Evolutionary conservation across 2,797 vertebrate genomes (phyloP).

Genomic region (Sphenodon punctatus): DNA sequence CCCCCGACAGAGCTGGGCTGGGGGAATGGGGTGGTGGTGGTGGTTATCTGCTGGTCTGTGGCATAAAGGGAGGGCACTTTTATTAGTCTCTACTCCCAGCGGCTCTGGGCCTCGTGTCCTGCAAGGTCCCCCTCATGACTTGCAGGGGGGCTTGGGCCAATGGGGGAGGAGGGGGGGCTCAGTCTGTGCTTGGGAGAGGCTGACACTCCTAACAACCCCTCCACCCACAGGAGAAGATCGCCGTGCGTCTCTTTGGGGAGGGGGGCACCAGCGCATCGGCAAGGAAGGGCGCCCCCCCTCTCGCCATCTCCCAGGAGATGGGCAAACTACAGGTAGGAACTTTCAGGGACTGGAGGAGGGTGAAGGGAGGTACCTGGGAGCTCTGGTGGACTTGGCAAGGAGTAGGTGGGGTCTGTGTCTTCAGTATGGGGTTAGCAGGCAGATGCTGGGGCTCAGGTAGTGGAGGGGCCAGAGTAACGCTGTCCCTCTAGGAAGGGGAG

Average conservation of each 20-base stretch:
- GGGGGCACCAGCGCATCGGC: constrained; percentile 18
- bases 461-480: too few species aligned
- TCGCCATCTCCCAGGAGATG: not conserved
- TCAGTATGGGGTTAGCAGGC: too few species aligned
- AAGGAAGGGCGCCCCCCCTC: not conserved
- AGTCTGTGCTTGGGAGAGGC: too few species aligned
- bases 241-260: constrained; percentile 61
- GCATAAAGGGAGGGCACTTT: not conserved
- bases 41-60: too few species aligned
- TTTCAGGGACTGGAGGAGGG: not conserved
- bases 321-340: not conserved
- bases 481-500: too few species aligned
- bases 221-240: constrained; percentile 48
- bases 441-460: too few species aligned
- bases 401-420: too few species aligned
- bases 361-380: too few species aligned
- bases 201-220: not conserved
- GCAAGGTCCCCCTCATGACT: not conserved
- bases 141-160: not conserved
- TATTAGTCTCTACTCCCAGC: not conserved
- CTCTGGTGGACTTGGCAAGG: too few species aligned
- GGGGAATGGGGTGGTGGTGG: too few species aligned
- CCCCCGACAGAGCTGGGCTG: too few species aligned
- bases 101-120: not conserved
- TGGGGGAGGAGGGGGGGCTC: not conserved